Evolutionary conservation across 2,797 vertebrate genomes (phyloP), one percentile per base, ranked within the genome.

Genomic region (Alcedo atthis): DNA sequence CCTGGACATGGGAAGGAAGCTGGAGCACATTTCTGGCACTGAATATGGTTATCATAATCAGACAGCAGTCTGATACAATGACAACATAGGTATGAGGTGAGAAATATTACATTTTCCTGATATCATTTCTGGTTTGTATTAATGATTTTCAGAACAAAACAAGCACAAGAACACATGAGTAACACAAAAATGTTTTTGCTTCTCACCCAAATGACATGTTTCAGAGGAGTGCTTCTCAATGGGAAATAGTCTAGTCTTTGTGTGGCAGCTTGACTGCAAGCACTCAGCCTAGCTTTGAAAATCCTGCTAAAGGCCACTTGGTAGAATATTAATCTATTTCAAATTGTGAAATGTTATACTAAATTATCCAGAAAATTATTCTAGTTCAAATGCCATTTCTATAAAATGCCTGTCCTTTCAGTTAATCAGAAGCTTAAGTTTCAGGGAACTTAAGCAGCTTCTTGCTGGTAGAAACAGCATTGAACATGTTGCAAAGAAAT

Each of bases 251-350:
- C 43, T 67, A 84, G 68, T 81, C 8, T 84, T 75, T 79, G 28
- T 64, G 37, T 78, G 62, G n/a, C 73, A 94, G 75, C 30, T 80
- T 89, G 77, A 74, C 57, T 91, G 82, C 61, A 91, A 89, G 12
- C 35, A 74, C 53, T 80, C 17, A 73, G 45, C 6, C 26, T 21
- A 73, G 35, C 40, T 91, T 90, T 84, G 43, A 25, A 93, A 92
- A 90, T 82, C 43, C 71, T 70, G 35, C 20, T 89, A 77, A 87
- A 90, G 63, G 37, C 12, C 43, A 57, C 28, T 77, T 26, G 8
- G 15, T 80, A 63, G 46, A 75, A 66, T 84, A 81, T 30, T 42
- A 81, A 61, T 84, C 30, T 46, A 15, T 49, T 93, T 79, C 48
- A 79, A 81, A 84, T 84, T 13, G 15, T n/a, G 37, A 48, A 17